These are phyloP conservation scores for Lepidurus arcticus DNA, from an alignment of 1,140 invertebrate genomes.

Conservation along the genomic window DNA sequence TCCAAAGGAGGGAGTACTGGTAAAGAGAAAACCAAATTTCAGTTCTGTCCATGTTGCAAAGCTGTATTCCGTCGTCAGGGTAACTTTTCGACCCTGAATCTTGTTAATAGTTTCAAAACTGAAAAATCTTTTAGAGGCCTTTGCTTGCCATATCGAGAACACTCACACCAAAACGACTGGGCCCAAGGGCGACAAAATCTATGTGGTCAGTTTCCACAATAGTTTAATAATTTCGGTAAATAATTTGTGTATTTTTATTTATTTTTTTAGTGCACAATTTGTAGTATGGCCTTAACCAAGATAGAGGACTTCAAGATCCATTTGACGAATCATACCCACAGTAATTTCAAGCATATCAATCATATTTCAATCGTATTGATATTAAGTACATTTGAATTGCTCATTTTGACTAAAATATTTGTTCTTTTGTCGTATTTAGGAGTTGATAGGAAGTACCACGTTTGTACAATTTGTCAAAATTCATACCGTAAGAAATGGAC, in stretches of 20 bases:
- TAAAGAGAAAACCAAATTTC: background rate
- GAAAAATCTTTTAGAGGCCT: background rate
- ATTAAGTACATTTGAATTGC: background rate
- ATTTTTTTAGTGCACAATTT: background rate
- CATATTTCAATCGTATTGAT: background rate
- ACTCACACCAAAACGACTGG: background rate
- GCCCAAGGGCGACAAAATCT: background rate
- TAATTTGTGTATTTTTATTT: background rate
- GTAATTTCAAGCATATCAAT: background rate
- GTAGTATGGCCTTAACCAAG: background rate
- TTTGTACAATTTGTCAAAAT: background rate
- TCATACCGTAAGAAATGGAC: conserved; percentile 13
- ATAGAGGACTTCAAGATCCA: background rate
- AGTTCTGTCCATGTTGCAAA: background rate
- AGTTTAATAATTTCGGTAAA: background rate
- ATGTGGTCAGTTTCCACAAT: background rate
- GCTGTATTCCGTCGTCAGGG: conserved; percentile 16
- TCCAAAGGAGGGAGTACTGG: background rate
- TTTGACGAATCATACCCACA: background rate
- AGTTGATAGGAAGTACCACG: background rate
- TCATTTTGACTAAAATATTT: too few relatives aligned
- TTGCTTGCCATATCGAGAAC: background rate
- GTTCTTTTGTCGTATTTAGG: background rate
- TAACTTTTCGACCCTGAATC: background rate
- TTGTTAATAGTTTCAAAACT: background rate